Evolutionary conservation across 1,140 invertebrate genomes (phyloP).

Genomic region (Tetramorium simillimum): DNA sequence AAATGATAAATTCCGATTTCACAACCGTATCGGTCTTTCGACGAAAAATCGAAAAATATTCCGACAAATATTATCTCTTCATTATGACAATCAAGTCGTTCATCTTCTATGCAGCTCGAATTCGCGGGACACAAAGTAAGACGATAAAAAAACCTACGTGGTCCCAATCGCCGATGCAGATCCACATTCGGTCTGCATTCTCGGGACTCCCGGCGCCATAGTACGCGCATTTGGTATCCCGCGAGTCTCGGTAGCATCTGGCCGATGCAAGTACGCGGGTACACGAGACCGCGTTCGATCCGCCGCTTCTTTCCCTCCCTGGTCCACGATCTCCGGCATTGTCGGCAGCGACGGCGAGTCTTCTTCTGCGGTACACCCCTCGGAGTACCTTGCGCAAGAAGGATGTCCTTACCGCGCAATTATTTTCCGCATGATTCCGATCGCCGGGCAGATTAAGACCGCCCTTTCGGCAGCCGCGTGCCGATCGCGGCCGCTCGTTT

Average conservation of each 20-base stretch:
- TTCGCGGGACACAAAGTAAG: slow-evolving; percentile 13
- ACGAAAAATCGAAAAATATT: slow-evolving; percentile 22
- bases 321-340: neutral
- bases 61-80: slow-evolving; percentile 39
- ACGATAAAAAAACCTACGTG: slow-evolving; percentile 31
- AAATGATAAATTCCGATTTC: slow-evolving; percentile 10
- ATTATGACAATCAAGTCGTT: slow-evolving; percentile 46
- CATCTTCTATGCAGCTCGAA: slow-evolving; percentile 47
- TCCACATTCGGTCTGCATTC: slow-evolving; percentile 68
- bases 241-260: slow-evolving; percentile 55
- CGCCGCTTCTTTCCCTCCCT: slow-evolving; percentile 34
- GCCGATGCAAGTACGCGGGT: slow-evolving; percentile 49
- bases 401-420: slow-evolving; percentile 74
- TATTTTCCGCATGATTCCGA: slow-evolving; percentile 82
- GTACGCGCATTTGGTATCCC: slow-evolving; percentile 57
- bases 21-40: neutral
- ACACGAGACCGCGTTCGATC: slow-evolving; percentile 21
- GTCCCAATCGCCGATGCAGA: slow-evolving; percentile 61
- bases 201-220: slow-evolving; percentile 59
- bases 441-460: slow-evolving; percentile 77
- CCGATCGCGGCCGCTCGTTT: slow-evolving; percentile 43
- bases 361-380: slow-evolving; percentile 26
- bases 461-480: slow-evolving; percentile 36
- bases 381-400: slow-evolving; percentile 56
- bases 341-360: neutral